These are phyloP conservation scores for Ariolimax columbianus DNA, from an alignment of 2,888 invertebrate genomes.

Conservation along the genomic window DNA sequence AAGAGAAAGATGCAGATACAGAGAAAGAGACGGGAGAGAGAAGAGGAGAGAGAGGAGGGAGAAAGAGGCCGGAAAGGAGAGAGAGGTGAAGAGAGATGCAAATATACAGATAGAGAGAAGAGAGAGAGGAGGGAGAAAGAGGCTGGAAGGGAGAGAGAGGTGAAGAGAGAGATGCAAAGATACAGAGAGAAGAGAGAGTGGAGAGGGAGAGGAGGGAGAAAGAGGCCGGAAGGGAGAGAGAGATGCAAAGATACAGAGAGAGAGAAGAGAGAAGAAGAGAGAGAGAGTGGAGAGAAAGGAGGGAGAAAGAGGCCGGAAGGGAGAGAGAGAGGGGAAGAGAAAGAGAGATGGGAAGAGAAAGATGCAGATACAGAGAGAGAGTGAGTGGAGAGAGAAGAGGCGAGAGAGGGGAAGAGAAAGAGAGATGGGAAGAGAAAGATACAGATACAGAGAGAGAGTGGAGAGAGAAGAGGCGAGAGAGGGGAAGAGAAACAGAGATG, in stretches of 20 bases:
- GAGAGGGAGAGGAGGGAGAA: background rate
- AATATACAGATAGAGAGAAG: background rate
- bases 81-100: background rate
- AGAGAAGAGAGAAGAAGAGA: background rate
- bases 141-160: background rate
- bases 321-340: background rate
- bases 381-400: background rate
- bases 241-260: background rate
- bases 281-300: background rate
- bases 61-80: background rate
- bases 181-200: too few species aligned
- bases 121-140: too few species aligned
- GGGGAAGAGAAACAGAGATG: too few species aligned
- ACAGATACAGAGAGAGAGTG: too few species aligned
- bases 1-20: background rate
- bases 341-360: too few species aligned
- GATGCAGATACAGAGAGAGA: background rate
- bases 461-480: too few species aligned
- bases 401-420: too few species aligned
- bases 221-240: background rate
- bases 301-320: background rate
- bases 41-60: background rate
- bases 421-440: too few species aligned
- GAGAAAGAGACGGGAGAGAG: background rate
- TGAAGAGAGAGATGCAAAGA: background rate